Base-by-base conservation (phyloP, 2,797 vertebrate genomes). In the Pangasius djambal region DNA sequence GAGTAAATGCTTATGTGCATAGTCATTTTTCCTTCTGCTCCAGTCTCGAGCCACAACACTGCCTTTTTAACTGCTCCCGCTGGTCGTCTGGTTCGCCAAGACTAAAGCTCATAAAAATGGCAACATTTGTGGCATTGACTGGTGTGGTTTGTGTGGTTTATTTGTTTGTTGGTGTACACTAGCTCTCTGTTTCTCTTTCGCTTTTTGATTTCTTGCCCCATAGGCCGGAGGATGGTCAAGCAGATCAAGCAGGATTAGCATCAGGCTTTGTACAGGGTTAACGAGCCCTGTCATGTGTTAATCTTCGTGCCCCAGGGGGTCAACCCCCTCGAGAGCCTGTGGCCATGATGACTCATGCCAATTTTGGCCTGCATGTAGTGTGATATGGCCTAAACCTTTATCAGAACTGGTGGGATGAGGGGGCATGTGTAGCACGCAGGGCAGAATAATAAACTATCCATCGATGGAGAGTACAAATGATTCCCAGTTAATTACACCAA, bases 181-280 rank as follows among this genome's bases (percentile, higher is more conserved):
- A 69, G 61, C 10, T 86, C 77, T 85, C 81, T 77, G 86, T 88
- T 59, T 87, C 83, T 82, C 50, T 89, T 34, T 72, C 31, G 69
- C 57, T 89, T 87, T 91, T 74, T 57, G 78, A 90, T 72, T 57
- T 28, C 44, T 90, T 65, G 83, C 89, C 91, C 88, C 72, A 69
- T 92, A 69, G 75, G 7, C 52, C 69, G 61, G 93, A 93, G 93
- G 93, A 89, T 87, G 91, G 89, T 61, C 82, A 92, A 87, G 92
- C 91, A 70, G 92, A 95, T 94, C 92, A 93, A 93, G 92, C 91
- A 90, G 94, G 95, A 95, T 96, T 96, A 96, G 93, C 92, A 88
- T 96, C 95, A 95, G 88, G 95, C 95, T 96, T 96, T 96, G 96
- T 96, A 91, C 94, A 91, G 93, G 92, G 95, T 95, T 96, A 97